Conservation (phyloP, 2,888 invertebrate species). For the Desoria tigrina region DNA sequence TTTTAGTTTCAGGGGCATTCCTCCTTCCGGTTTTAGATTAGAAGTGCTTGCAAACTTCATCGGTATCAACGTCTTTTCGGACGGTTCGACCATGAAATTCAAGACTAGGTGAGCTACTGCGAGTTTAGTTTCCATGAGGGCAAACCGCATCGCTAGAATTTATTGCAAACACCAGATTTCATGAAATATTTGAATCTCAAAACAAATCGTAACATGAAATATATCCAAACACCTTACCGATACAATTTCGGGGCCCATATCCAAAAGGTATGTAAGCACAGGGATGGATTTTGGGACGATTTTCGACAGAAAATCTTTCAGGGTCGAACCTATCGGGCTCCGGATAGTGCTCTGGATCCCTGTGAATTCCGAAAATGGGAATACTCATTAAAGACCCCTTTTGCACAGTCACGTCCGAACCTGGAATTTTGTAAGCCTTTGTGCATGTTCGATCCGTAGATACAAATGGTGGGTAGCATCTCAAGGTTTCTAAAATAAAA, state of each 20-base stretch:
- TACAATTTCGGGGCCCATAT: constrained; percentile 23
- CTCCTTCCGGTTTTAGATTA: too few species aligned
- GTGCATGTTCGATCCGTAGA: constrained; percentile 1
- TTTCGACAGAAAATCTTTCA: constrained; percentile 31
- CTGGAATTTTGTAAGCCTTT: constrained; percentile 5
- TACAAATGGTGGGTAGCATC: not conserved
- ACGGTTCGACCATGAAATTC: too few species aligned
- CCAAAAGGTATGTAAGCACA: constrained; percentile 39
- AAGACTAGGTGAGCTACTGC: too few species aligned
- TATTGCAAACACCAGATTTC: too few species aligned
- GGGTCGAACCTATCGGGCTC: constrained; percentile 41
- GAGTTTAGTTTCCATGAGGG: too few species aligned
- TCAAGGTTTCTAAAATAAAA: not conserved
- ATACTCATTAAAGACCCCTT: not conserved
- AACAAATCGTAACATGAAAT: too few species aligned
- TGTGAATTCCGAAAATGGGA: constrained; percentile 9
- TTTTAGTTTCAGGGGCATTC: too few species aligned
- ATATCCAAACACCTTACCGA: too few species aligned
- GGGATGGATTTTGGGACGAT: constrained; percentile 25
- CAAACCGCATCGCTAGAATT: too few species aligned
- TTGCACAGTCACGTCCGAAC: not conserved
- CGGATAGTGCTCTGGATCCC: constrained; percentile 29
- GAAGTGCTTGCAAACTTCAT: too few species aligned
- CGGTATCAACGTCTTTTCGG: too few species aligned
- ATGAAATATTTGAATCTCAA: too few species aligned